Evolutionary conservation across 2,888 invertebrate species (phyloP).

Genomic region (Ferdinandea cuprea): DNA sequence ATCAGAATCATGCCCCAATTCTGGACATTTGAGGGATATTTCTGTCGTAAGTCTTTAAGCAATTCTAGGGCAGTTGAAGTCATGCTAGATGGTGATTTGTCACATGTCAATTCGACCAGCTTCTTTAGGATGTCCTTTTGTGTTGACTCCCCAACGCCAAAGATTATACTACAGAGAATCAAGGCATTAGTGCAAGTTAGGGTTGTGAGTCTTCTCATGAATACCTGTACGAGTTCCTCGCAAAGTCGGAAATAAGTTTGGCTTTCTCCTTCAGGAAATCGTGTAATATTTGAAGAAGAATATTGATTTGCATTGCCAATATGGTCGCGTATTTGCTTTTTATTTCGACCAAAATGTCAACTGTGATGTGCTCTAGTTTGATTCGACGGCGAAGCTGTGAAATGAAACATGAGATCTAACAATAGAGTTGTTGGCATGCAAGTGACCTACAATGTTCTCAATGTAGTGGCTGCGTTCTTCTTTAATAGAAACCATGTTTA

Average conservation of each 20-base stretch:
- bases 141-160: slow-evolving; percentile 79
- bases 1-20: slow-evolving; percentile 81
- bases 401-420: not conserved
- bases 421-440: not conserved
- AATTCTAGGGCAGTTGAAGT: slow-evolving; percentile 80
- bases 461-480: slow-evolving; percentile 86
- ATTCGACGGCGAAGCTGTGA: slow-evolving; percentile 84
- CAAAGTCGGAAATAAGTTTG: slow-evolving; percentile 85
- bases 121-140: slow-evolving; percentile 80
- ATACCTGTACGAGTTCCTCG: slow-evolving; percentile 85
- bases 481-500: slow-evolving; percentile 86
- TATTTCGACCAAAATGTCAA: slow-evolving; percentile 84
- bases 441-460: slow-evolving; percentile 86
- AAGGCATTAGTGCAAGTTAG: not conserved
- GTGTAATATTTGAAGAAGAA: slow-evolving; percentile 85
- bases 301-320: slow-evolving; percentile 84
- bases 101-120: slow-evolving; percentile 80
- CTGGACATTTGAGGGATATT: slow-evolving; percentile 80
- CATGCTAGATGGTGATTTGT: slow-evolving; percentile 79
- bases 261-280: slow-evolving; percentile 84
- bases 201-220: not conserved
- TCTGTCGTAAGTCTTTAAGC: slow-evolving; percentile 79
- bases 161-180: slow-evolving; percentile 78
- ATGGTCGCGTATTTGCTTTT: slow-evolving; percentile 85
- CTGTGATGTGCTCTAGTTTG: slow-evolving; percentile 85